Conservation (phyloP, 1,140 invertebrate genomes). For the Drosophila bocki region DNA sequence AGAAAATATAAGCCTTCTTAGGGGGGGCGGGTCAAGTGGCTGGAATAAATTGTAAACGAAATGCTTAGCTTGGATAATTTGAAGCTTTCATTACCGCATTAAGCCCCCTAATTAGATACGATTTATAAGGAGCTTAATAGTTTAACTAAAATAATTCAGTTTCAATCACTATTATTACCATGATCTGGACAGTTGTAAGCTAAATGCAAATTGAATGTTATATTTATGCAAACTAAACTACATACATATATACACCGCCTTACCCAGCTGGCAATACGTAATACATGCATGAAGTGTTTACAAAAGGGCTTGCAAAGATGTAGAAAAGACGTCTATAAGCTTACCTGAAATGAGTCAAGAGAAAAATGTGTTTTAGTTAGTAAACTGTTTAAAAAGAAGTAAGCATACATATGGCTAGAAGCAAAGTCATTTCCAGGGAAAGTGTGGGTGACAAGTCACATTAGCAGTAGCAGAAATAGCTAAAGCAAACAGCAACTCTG, state of each 20-base stretch:
- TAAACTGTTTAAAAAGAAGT: background rate
- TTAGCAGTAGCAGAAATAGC: conserved; percentile 16
- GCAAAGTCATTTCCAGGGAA: conserved; percentile 4
- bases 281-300: background rate
- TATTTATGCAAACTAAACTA: conserved; percentile 8
- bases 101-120: background rate
- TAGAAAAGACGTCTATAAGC: background rate
- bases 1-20: conserved; percentile 5
- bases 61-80: background rate
- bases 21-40: background rate
- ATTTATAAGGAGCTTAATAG: conserved; percentile 6
- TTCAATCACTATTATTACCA: conserved; percentile 7
- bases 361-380: conserved; percentile 13
- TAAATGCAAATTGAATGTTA: background rate
- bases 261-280: background rate
- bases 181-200: background rate
- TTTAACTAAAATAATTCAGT: background rate
- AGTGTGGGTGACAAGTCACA: conserved; percentile 52
- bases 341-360: conserved; percentile 37
- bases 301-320: background rate
- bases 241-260: background rate
- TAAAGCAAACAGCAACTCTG: conserved; percentile 17
- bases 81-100: conserved; percentile 6
- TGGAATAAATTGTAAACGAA: conserved; percentile 1
- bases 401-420: background rate